Evolutionary conservation across 1,140 invertebrate genomes (phyloP).

Genomic region (Scaptodrosophila lebanonensis): DNA sequence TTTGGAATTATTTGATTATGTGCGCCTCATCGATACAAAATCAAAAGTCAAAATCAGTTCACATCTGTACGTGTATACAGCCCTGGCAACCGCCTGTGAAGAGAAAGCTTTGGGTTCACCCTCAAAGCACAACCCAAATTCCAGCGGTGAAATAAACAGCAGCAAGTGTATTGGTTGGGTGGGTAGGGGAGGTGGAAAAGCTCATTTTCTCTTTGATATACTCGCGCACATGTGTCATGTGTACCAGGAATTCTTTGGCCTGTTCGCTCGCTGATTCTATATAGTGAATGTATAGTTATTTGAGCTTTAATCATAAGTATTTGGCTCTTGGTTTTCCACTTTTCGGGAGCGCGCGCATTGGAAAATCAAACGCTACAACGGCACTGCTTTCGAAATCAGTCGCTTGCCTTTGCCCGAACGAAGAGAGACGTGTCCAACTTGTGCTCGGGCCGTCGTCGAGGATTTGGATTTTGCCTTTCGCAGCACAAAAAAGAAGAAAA

Average conservation of each 20-base stretch:
- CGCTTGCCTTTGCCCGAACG: conserved; percentile 52
- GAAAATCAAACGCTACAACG: conserved; percentile 51
- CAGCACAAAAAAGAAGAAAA: conserved; percentile 19
- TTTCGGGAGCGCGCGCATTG: conserved; percentile 48
- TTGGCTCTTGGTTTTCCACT: conserved; percentile 30
- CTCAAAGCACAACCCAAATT: too few species aligned
- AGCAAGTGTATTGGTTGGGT: too few species aligned
- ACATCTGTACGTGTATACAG: too few species aligned
- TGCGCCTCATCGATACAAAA: too few species aligned
- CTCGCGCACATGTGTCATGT: conserved; percentile 52
- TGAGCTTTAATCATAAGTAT: conserved; percentile 37
- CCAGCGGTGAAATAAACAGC: conserved; percentile 8
- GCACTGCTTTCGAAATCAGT: conserved; percentile 52
- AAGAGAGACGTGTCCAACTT: conserved; percentile 60
- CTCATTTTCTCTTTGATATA: conserved; percentile 38
- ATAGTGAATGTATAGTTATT: conserved; percentile 56
- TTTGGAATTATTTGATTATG: too few species aligned
- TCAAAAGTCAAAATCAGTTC: too few species aligned
- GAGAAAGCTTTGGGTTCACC: too few species aligned
- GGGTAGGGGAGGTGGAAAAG: too few species aligned
- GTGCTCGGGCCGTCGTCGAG: conserved; percentile 55
- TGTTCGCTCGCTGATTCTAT: conserved; percentile 16
- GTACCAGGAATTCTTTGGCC: conserved; percentile 61
- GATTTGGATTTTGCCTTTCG: conserved; percentile 61
- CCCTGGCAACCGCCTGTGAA: too few species aligned